phyloP scores from a whole-genome alignment of 2,888 invertebrate genomes.

The Cerastis leucographa region DNA sequence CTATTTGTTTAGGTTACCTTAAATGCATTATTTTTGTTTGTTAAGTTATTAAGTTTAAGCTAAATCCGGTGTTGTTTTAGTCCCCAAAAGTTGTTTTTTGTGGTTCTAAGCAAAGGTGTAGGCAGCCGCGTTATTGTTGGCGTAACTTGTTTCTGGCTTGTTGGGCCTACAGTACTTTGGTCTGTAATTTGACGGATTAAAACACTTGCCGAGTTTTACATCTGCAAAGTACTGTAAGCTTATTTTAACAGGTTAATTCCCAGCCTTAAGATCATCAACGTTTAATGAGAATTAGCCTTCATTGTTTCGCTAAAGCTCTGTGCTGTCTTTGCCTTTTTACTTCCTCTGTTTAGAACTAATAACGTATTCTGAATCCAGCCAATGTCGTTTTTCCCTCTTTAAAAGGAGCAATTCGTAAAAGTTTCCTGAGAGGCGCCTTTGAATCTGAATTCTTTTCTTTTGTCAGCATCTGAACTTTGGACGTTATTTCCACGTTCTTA shows the following conservation, averaged over 20 bases:
- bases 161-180: slow-evolving; percentile 37
- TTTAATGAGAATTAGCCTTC: slow-evolving; percentile 29
- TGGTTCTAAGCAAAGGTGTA: slow-evolving; percentile 40
- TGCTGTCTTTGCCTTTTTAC: slow-evolving; percentile 43
- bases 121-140: slow-evolving; percentile 33
- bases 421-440: slow-evolving; percentile 61
- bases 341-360: slow-evolving; percentile 61
- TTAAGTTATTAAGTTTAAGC: slow-evolving; percentile 31
- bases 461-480: slow-evolving; percentile 53
- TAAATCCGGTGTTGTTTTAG: slow-evolving; percentile 46
- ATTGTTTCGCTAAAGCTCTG: slow-evolving; percentile 19
- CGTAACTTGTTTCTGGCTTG: slow-evolving; percentile 37
- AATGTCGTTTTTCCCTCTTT: slow-evolving; percentile 55
- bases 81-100: slow-evolving; percentile 43
- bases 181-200: slow-evolving; percentile 58
- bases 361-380: slow-evolving; percentile 57
- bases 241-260: slow-evolving; percentile 42
- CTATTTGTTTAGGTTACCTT: slow-evolving; percentile 66
- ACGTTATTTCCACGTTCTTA: slow-evolving; percentile 60
- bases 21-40: slow-evolving; percentile 64
- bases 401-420: slow-evolving; percentile 62
- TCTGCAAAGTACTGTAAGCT: slow-evolving; percentile 33
- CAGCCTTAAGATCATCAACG: slow-evolving; percentile 21
- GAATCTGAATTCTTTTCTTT: slow-evolving; percentile 55
- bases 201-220: slow-evolving; percentile 49